Base-by-base conservation (phyloP, 2,113 vertebrate species). In the Trematomus loennbergii region DNA sequence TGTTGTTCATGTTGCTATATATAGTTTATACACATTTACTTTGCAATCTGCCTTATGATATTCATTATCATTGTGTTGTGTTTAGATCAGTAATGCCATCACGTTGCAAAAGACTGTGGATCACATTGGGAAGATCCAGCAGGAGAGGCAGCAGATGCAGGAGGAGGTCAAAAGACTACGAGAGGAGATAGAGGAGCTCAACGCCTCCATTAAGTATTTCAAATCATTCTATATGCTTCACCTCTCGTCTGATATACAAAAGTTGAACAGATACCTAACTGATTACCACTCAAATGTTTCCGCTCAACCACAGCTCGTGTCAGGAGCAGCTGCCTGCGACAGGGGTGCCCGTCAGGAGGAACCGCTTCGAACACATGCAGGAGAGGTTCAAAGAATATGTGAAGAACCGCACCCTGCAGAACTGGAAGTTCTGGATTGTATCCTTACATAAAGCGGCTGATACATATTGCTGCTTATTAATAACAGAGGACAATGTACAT, bases 391-490 rank as follows among this genome's bases (percentile, higher is more conserved):
- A 97, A 3, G 97, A 98, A 7, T 99, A 99, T 0, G 96, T 99
- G 64, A 97, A 94, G 78, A 97, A 58, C 87, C 95, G 97, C 83
- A 97, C 96, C 15, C 94, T 97, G 65, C 97, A 98, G 89, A 97
- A 99, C 91, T 99, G 98, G 98, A 99, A 97, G 93, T 99, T 99
- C 93, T 99, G 98, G 98, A 96, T 99, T 58, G 98, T 99, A 99
- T 99, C 98, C 95, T 98, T 94, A 17, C 22, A 15, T 33, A 17
- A 69, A 53, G 62, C 0, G 29, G 22, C 3, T 18, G 2, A 52
- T 29, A 11, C 18, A 16, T 8, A 16, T 11, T 57, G 12, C 12
- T 62, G 33, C 46, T 57, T 10, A 59, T 12, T 55, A 33, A 40
- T 50, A 15, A 18, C 15, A 22, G 1, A 20, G 20, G 57, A 18